These are phyloP conservation scores for Nannospalax galili DNA, from an alignment of 2,113 vertebrate genomes.

Conservation along the genomic window DNA sequence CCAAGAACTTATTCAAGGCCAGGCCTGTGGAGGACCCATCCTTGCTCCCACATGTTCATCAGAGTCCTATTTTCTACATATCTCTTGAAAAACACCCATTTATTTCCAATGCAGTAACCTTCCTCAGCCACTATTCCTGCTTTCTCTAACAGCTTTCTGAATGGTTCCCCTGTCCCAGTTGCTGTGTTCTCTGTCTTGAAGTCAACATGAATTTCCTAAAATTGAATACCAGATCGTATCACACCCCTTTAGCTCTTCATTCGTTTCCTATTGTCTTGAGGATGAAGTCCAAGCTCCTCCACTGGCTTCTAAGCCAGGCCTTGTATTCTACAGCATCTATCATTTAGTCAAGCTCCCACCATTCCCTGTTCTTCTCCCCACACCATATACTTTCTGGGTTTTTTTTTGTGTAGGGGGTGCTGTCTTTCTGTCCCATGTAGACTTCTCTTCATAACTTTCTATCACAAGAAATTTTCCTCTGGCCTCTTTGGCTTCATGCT, in stretches of 20 bases:
- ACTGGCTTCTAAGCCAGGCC: not conserved
- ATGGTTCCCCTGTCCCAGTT: not conserved
- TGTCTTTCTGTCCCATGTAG: not conserved
- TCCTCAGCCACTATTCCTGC: not conserved
- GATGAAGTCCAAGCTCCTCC: not conserved
- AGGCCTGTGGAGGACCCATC: not conserved
- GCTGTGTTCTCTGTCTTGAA: not conserved
- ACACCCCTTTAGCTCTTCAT: not conserved
- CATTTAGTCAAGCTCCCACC: too few species aligned
- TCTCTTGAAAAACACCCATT: not conserved
- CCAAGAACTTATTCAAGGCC: not conserved
- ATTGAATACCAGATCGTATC: not conserved
- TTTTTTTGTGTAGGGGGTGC: not conserved
- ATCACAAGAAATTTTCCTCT: not conserved
- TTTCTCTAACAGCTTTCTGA: not conserved
- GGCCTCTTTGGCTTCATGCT: not conserved
- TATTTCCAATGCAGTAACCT: not conserved
- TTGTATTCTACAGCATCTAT: fast-evolving
- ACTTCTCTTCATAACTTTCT: not conserved
- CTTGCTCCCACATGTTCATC: not conserved
- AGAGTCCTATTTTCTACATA: not conserved
- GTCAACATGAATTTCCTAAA: not conserved
- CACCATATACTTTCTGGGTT: not conserved
- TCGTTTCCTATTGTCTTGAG: not conserved
- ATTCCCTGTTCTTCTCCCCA: not conserved